phyloP scores from a whole-genome alignment of 1,140 invertebrate species.

The Polypedilum pembai region DNA sequence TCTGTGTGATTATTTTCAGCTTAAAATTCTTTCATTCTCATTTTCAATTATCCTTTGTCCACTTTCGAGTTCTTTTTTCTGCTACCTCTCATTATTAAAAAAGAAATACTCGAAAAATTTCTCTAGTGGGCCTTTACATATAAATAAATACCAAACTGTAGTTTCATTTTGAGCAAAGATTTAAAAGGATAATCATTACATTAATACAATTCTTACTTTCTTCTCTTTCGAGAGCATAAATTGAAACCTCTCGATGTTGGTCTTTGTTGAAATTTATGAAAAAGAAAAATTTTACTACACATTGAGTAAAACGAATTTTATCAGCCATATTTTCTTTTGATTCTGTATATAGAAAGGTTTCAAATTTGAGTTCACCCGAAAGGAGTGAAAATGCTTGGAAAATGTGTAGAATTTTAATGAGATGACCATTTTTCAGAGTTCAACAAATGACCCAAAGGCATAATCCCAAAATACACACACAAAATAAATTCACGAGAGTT shows the following conservation, averaged over 20 bases:
- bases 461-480: background rate
- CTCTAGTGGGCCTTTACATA: background rate
- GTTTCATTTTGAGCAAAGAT: background rate
- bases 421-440: conserved; percentile 1
- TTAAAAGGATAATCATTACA: conserved; percentile 27
- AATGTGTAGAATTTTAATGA: conserved; percentile 25
- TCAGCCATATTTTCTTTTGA: no score
- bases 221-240: no score
- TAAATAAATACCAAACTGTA: background rate
- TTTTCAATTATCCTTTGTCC: conserved; percentile 19
- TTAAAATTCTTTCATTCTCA: background rate
- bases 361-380: background rate
- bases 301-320: no score
- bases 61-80: background rate
- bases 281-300: no score
- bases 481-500: no score
- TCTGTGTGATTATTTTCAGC: background rate
- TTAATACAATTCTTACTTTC: background rate
- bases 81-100: background rate
- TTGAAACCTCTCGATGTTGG: no score
- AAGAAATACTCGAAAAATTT: background rate
- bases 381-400: conserved; percentile 27
- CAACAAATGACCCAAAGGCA: conserved; percentile 10
- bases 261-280: no score
- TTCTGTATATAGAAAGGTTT: no score